Conservation (phyloP, 2,113 vertebrate genomes). For the Lonchura striata region DNA sequence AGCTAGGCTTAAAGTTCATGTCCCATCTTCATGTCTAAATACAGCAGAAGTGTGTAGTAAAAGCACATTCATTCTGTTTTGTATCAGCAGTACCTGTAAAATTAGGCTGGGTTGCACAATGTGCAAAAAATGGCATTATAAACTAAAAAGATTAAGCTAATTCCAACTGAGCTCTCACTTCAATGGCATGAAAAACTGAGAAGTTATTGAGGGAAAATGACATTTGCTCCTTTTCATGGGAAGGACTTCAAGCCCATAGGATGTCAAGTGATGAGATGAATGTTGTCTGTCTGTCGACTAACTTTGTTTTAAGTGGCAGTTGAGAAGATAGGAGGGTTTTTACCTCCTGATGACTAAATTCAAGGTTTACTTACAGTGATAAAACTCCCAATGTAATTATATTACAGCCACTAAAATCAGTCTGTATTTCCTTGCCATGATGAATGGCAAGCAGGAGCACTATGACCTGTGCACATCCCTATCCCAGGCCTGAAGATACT, state of each 20-base stretch:
- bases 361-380: neutral
- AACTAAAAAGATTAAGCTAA: neutral
- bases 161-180: neutral
- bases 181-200: neutral
- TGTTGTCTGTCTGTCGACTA: neutral
- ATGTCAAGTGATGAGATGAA: neutral
- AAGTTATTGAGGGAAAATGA: neutral
- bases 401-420: neutral
- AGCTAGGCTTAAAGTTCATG: neutral
- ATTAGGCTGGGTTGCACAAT: neutral
- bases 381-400: neutral
- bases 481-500: neutral
- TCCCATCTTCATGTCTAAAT: neutral
- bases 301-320: neutral
- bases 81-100: neutral
- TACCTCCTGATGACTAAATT: neutral
- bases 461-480: neutral
- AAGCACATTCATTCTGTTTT: neutral
- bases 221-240: neutral
- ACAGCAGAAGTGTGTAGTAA: neutral
- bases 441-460: neutral
- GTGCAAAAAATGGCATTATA: neutral
- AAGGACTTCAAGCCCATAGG: neutral
- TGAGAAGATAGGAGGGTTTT: neutral
- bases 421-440: neutral